These are phyloP conservation scores for Ctenopoma multispine DNA, from an alignment of 2,797 vertebrate species.

Conservation along the genomic window DNA sequence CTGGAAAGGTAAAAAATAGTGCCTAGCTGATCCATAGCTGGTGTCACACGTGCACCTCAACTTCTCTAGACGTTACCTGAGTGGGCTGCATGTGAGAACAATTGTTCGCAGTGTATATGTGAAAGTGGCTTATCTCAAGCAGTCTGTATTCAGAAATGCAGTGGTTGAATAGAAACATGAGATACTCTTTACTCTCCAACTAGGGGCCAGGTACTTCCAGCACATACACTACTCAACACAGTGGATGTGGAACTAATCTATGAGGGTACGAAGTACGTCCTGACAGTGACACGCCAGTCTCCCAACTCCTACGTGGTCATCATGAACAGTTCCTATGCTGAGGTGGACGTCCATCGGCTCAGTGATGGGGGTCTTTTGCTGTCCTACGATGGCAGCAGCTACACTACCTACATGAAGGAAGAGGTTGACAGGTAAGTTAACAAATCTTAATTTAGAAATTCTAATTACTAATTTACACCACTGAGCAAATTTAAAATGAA, in stretches of 20 bases:
- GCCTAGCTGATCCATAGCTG: not conserved
- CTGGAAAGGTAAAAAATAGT: slow-evolving; percentile 90
- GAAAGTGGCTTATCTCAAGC: not conserved
- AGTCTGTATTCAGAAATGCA: not conserved
- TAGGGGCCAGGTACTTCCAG: slow-evolving; percentile 96
- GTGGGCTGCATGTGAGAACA: no score
- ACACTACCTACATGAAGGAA: slow-evolving; percentile 99
- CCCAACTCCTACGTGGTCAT: slow-evolving; percentile 98
- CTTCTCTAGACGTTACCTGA: no score
- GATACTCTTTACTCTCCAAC: slow-evolving; percentile 6
- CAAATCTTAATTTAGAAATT: not conserved
- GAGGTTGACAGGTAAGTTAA: slow-evolving; percentile 92
- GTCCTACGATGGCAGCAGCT: slow-evolving; percentile 98
- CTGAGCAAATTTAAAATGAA: not conserved
- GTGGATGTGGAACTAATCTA: slow-evolving; percentile 97
- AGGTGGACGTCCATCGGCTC: slow-evolving; percentile 95
- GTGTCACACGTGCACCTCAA: no score
- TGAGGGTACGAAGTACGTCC: slow-evolving; percentile 92
- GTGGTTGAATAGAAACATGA: not conserved
- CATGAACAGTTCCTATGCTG: slow-evolving; percentile 93
- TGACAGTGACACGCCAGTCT: slow-evolving; percentile 97
- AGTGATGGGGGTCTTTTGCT: slow-evolving; percentile 96
- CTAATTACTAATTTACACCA: not conserved
- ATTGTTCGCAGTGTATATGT: no score
- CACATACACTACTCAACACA: slow-evolving; percentile 95